Evolutionary conservation across 2,888 invertebrate species (phyloP).

Genomic region (Tetheella fluctuosa): DNA sequence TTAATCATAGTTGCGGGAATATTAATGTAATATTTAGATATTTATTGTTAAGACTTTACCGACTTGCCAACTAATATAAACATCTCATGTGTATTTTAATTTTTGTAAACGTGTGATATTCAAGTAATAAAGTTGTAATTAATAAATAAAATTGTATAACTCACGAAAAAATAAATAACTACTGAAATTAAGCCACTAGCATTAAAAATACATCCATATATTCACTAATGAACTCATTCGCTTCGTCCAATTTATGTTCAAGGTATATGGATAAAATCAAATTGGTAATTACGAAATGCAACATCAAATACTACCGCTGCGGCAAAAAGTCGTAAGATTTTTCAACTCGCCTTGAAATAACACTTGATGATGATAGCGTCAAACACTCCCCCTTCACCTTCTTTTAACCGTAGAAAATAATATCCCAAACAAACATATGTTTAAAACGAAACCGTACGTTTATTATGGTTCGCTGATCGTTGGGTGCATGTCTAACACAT

Average conservation of each 20-base stretch:
- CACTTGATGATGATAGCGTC: conserved; percentile 34
- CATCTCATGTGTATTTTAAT: too few relatives aligned
- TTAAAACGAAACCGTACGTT: conserved; percentile 24
- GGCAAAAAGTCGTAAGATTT: conserved; percentile 39
- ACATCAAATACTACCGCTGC: conserved; percentile 23
- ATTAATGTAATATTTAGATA: conserved; percentile 16
- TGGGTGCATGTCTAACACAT: conserved; percentile 63
- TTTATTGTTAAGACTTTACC: not conserved
- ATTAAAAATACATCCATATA: too few relatives aligned
- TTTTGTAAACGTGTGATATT: too few relatives aligned
- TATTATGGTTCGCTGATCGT: conserved; percentile 33
- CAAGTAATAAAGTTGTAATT: too few relatives aligned
- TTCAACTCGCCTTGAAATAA: conserved; percentile 38
- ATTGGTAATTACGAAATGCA: conserved; percentile 22
- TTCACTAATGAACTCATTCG: too few relatives aligned
- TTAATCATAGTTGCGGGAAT: conserved; percentile 51
- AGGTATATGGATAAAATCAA: conserved; percentile 22
- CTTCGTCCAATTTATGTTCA: too few relatives aligned
- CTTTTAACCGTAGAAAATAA: conserved; percentile 29
- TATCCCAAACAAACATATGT: conserved; percentile 26
- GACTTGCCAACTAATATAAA: not conserved
- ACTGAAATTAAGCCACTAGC: too few relatives aligned
- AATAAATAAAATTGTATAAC: too few relatives aligned
- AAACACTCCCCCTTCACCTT: conserved; percentile 31
- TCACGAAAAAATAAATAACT: too few relatives aligned